Evolutionary conservation across 2,113 vertebrate genomes (phyloP), one percentile per base, ranked within the genome.

Genomic region (Hylia prasina): DNA sequence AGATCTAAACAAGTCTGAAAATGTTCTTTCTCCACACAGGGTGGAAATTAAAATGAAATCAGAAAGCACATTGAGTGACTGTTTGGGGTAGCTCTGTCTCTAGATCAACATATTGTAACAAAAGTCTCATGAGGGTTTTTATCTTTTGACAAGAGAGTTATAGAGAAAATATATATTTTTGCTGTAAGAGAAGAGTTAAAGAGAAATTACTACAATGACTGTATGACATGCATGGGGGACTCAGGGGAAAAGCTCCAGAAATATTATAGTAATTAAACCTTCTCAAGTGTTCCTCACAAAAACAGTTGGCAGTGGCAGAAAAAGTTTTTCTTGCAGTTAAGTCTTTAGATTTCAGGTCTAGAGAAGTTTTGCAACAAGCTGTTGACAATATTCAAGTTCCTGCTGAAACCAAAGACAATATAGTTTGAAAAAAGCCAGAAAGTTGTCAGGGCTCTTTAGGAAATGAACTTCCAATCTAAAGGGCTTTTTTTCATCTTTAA

Each of bases 321-420:
- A 35, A 91, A 60, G 11, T 16, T 60, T 78, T 71, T 81, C 65
- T 79, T 94, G n/a, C 90, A 86, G 78, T 72, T 86, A 53, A 54
- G 27, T 79, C 77, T 95, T 87, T 16, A 79, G 45, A 88, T 92
- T 70, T 80, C 39, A 72, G n/a, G 39, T 70, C 63, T 75, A 86
- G 60, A 93, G 79, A 91, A 89, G 88, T 93, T 94, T 93, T 86
- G 53, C 47, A 95, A 93, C 53, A 96, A 95, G 64, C 56, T 93
- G 94, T 75, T 92, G 91, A 96, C 90, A 96, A 87, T 40, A 88
- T 66, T 78, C 51, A 82, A 85, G 70, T 45, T 94, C 58, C 53
- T 72, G 40, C 42, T 92, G 58, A 91, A 94, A 93, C 7, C 69
- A 92, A 86, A 96, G 51, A 76, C 30, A 31, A 10, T n/a, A 53